Evolutionary conservation across 2,888 invertebrate genomes (phyloP), one percentile per base, ranked within the genome.

Genomic region (Tigriopus californicus): DNA sequence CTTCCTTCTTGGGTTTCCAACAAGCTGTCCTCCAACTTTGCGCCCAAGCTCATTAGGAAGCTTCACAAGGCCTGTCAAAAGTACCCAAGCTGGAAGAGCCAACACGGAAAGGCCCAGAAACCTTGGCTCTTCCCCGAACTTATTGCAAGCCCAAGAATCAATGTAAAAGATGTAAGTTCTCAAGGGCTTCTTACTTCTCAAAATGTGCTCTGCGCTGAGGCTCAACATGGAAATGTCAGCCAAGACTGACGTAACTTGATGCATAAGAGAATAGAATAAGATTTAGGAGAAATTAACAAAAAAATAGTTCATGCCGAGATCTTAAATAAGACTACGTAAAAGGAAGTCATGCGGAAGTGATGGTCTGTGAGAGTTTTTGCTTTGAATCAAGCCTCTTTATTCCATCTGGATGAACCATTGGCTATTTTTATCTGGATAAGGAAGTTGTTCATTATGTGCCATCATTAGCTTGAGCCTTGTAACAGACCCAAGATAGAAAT

Each of bases 71-170:
- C 90, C 0, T 81, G 85, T 12, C 73, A 81, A n/a, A 80, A 80
- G 25, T 92, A 92, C 71, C 77, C 80, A 11, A 75, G 74, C 13
- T 91, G 91, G 91, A 91, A 91, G 72, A 72, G 74, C n/a, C 79
- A 81, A 40, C 77, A 82, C 67, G 77, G 81, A 66, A 83, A 86
- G 0, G 75, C 80, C 67, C 78, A 77, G 68, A 90, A 88, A 69
- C 90, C 91, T 1, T 91, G 91, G 91, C 76, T 83, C 60, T 80
- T 79, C 70, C 89, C 90, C 0, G 89, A 90, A 67, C 87, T 90
- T 71, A 80, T 86, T 64, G 74, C 76, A 1, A 75, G 83, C 1
- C 80, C 81, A 5, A 76, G 85, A 68, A 81, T 87, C 66, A 76
- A 77, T 61, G 69, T 82, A 51, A 75, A 75, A 64, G 83, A 87